A percentile compares a stretch with the other conserved stretches of the same genome.
phyloP scores from a whole-genome alignment of 2,888 invertebrate species.

The Alitta virens region DNA sequence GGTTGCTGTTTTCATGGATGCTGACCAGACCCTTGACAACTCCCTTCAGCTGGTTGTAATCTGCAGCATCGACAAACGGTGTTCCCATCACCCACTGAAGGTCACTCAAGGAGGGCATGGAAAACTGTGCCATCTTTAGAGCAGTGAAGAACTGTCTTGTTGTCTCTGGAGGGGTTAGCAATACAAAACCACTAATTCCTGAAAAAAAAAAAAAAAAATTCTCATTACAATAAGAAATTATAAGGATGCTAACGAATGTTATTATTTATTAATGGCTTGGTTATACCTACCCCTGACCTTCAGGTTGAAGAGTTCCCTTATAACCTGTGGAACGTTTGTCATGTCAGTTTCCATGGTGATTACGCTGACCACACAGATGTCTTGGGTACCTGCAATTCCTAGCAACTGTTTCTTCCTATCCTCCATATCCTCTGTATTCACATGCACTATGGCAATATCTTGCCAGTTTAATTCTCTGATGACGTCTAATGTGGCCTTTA shows the following conservation, averaged over 20 bases:
- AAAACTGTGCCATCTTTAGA: slow-evolving; percentile 1
- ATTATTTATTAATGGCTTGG: too few species aligned
- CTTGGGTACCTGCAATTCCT: slow-evolving; percentile 7
- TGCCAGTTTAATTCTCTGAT: slow-evolving; percentile 11
- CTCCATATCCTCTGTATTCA: slow-evolving; percentile 4
- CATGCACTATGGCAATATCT: slow-evolving; percentile 2
- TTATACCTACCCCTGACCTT: background rate
- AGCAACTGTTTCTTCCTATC: slow-evolving; percentile 14
- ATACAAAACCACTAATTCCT: slow-evolving; percentile 10
- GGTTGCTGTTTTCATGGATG: slow-evolving; percentile 5
- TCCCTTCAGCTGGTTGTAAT: slow-evolving; percentile 9
- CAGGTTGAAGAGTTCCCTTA: background rate
- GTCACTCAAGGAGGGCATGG: background rate
- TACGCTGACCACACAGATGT: slow-evolving; percentile 6
- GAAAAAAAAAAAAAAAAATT: background rate
- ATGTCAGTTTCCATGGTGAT: slow-evolving; percentile 1
- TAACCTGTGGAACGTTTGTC: background rate
- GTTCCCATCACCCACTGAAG: slow-evolving; percentile 16
- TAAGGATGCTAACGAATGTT: too few species aligned
- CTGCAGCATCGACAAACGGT: slow-evolving; percentile 2
- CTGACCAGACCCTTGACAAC: slow-evolving; percentile 12
- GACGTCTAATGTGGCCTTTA: slow-evolving; percentile 11
- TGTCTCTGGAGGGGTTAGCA: slow-evolving; percentile 2
- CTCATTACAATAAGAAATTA: background rate
- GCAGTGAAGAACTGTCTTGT: slow-evolving; percentile 6